These are phyloP conservation scores for Anarhynchus alexandrinus DNA, from an alignment of 2,113 vertebrate species.

Conservation along the genomic window DNA sequence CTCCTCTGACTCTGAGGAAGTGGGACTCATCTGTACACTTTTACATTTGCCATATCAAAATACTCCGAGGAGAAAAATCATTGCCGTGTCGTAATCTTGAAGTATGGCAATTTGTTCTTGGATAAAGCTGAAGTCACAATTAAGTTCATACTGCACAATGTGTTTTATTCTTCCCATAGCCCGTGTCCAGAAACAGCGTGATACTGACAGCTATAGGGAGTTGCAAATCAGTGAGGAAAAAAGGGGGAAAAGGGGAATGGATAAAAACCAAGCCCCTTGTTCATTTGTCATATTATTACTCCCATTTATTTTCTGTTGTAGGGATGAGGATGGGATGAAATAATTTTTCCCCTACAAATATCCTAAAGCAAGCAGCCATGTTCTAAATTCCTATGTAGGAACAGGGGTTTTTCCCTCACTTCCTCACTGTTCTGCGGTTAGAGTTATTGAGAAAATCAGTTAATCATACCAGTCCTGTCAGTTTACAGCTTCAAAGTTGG, in stretches of 20 bases:
- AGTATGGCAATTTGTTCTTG: neutral
- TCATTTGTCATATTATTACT: neutral
- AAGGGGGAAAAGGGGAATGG: neutral
- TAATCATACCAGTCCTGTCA: neutral
- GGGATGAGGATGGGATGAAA: neutral
- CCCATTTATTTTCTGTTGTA: neutral
- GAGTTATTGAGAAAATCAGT: neutral
- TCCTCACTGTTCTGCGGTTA: neutral
- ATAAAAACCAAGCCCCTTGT: neutral
- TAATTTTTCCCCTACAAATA: neutral
- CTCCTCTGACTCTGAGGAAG: neutral
- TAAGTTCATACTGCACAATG: neutral
- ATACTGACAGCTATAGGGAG: neutral
- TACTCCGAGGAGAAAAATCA: neutral
- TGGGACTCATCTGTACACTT: neutral
- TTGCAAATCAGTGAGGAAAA: neutral
- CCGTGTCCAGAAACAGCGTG: neutral
- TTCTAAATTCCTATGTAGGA: neutral
- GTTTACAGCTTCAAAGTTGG: neutral
- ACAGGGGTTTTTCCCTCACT: neutral
- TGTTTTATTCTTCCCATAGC: neutral
- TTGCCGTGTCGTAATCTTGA: neutral
- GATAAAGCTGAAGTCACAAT: neutral
- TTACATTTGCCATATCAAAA: neutral
- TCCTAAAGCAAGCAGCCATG: neutral